Percentiles rank a stretch among this genome's conserved stretches.
Conservation (phyloP, 2,797 vertebrate genomes). For the Xiphorhynchus erythropygius region DNA sequence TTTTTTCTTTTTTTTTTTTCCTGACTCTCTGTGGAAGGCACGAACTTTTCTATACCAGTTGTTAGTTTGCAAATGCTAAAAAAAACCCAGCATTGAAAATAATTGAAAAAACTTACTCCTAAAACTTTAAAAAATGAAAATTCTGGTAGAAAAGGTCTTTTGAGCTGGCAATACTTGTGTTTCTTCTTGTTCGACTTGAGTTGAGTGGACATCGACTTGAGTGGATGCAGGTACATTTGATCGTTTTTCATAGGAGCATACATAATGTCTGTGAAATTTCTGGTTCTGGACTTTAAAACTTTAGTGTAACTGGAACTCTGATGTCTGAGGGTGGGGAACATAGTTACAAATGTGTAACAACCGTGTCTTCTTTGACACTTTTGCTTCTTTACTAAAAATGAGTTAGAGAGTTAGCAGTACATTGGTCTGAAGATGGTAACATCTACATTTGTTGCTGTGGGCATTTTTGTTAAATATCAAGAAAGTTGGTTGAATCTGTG, state of each 20-base stretch:
- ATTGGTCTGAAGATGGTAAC: not conserved
- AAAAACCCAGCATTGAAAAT: rapidly evolving
- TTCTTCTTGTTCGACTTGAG: not conserved
- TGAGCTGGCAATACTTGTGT: rapidly evolving
- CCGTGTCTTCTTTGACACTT: not conserved
- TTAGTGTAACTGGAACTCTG: not conserved
- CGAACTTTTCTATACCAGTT: rapidly evolving
- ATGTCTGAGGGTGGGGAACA: not conserved
- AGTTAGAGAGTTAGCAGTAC: rapidly evolving
- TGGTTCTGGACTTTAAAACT: not conserved
- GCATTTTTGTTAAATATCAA: not conserved
- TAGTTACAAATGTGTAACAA: not conserved
- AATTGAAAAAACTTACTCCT: not conserved
- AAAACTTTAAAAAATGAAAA: not conserved
- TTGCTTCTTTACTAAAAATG: not conserved
- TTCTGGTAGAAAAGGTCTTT: not conserved
- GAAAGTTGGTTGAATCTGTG: not conserved
- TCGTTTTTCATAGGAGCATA: not conserved
- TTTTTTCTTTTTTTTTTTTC: no score
- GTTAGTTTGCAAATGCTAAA: not conserved
- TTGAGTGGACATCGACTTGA: no score
- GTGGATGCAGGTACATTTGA: not conserved
- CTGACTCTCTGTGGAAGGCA: no score
- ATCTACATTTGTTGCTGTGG: not conserved
- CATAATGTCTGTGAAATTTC: not conserved